Conservation (phyloP, 2,113 vertebrate species). For the Platysternon megacephalum region DNA sequence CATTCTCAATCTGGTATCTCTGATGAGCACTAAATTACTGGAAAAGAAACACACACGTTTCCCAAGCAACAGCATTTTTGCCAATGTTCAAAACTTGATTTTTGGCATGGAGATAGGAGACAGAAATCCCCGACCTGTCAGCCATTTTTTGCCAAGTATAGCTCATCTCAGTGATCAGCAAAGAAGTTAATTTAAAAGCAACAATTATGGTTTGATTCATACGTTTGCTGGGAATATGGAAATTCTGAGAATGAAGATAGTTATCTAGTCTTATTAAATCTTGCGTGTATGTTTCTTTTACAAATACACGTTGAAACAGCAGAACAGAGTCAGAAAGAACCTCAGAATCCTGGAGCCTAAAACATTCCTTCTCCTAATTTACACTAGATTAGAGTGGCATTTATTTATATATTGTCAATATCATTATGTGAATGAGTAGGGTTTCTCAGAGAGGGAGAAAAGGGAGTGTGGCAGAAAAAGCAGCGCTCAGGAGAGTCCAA, state of each 20-base stretch:
- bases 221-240: neutral
- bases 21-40: constrained; percentile 8
- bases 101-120: neutral
- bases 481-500: neutral
- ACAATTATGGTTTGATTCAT: neutral
- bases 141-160: neutral
- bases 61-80: neutral
- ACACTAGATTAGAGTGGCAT: neutral
- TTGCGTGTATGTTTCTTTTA: neutral
- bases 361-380: neutral
- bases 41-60: neutral
- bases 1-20: neutral
- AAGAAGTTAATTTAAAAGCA: constrained; percentile 1
- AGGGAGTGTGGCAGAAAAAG: neutral
- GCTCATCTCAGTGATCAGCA: neutral
- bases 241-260: neutral
- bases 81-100: neutral
- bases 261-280: neutral
- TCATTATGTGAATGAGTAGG: neutral
- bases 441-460: neutral
- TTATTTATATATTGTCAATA: neutral
- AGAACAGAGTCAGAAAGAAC: neutral
- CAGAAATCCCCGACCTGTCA: neutral
- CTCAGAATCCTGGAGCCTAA: neutral
- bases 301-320: neutral